Conservation (phyloP, 2,797 vertebrate genomes). For the Oophaga sylvatica region DNA sequence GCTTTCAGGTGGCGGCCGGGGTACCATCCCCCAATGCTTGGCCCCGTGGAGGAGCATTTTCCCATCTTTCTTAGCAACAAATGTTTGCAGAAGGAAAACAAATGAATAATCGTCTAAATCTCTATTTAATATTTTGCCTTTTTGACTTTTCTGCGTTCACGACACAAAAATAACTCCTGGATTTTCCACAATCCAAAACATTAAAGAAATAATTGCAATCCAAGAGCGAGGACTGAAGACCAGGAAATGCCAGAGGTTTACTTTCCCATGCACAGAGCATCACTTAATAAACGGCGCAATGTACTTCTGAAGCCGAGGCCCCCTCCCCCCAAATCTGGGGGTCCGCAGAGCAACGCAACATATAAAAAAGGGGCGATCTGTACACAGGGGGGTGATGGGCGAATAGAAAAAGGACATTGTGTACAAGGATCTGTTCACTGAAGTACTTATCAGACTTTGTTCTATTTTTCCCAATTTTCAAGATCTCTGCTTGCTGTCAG, state of each 20-base stretch:
- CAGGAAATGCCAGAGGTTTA: not conserved
- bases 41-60: not conserved
- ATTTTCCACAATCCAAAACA: slow-evolving; percentile 2
- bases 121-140: slow-evolving; percentile 14
- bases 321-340: too few species aligned
- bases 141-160: not conserved
- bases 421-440: too few species aligned
- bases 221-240: not conserved
- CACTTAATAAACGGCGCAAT: not conserved
- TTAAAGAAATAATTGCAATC: not conserved
- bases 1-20: not conserved
- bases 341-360: too few species aligned
- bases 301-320: too few species aligned
- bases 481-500: not conserved
- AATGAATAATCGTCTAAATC: slow-evolving; percentile 35
- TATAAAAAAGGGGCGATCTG: too few species aligned
- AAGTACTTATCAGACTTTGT: too few species aligned
- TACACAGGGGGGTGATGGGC: too few species aligned
- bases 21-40: not conserved
- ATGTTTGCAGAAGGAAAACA: slow-evolving; percentile 27
- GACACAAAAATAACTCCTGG: slow-evolving; percentile 38
- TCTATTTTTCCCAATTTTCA: not conserved
- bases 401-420: too few species aligned
- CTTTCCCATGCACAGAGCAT: not conserved
- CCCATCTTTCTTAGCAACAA: slow-evolving; percentile 10